Evolutionary conservation across 2,113 vertebrate genomes (phyloP).

Genomic region (Mionectes macconnelli): DNA sequence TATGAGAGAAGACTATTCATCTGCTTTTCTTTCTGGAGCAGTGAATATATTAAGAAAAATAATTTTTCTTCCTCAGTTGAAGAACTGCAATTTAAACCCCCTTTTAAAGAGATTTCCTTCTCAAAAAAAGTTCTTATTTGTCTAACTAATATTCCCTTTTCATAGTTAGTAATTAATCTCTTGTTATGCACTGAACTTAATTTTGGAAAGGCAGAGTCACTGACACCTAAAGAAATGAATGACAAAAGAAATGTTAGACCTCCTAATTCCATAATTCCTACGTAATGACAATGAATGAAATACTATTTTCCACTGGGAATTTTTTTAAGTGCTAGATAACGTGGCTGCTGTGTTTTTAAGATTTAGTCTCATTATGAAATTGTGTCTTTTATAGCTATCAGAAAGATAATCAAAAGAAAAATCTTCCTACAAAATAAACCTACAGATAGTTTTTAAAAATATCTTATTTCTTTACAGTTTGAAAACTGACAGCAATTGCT

Average conservation of each 20-base stretch:
- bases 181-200: conserved; percentile 32
- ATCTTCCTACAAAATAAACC: conserved; percentile 30
- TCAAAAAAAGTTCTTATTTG: neutral
- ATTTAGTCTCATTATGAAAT: conserved; percentile 35
- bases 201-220: conserved; percentile 53
- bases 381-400: conserved; percentile 36
- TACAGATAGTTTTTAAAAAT: neutral
- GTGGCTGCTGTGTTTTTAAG: conserved; percentile 42
- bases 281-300: conserved; percentile 59
- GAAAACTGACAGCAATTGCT: neutral
- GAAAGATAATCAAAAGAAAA: conserved; percentile 67
- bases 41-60: neutral
- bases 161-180: conserved; percentile 5
- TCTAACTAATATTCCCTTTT: neutral
- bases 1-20: neutral
- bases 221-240: conserved; percentile 59
- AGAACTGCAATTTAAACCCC: neutral
- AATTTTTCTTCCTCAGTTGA: neutral
- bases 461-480: neutral
- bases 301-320: conserved; percentile 21
- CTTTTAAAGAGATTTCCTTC: neutral
- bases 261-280: conserved; percentile 49
- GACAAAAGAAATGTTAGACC: conserved; percentile 43
- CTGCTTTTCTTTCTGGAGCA: neutral
- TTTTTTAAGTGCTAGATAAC: conserved; percentile 40